Conservation (phyloP, 2,888 invertebrate species). For the Xestoiulus laeticollis region DNA sequence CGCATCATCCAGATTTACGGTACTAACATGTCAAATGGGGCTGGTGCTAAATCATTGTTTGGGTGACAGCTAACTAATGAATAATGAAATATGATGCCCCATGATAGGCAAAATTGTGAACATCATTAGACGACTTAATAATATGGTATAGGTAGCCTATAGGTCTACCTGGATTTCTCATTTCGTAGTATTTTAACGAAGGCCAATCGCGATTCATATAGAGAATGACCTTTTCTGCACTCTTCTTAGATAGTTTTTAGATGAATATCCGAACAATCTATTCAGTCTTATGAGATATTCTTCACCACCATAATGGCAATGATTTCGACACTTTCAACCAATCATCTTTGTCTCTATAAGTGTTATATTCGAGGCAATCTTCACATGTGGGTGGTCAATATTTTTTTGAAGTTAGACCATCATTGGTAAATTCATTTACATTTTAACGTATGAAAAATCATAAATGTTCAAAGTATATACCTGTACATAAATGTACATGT, state of each 20-base stretch:
- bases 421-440: no score
- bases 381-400: not conserved
- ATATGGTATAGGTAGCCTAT: conserved; percentile 9
- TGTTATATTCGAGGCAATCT: not conserved
- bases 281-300: not conserved
- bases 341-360: not conserved
- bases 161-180: conserved; percentile 1
- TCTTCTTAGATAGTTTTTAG: not conserved
- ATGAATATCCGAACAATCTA: not conserved
- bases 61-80: conserved; percentile 29
- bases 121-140: conserved; percentile 37
- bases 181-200: not conserved
- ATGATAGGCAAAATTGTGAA: conserved; percentile 34
- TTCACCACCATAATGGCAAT: not conserved
- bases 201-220: not conserved
- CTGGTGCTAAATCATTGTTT: conserved; percentile 28
- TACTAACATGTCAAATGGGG: conserved; percentile 37
- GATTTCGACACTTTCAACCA: not conserved
- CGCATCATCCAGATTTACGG: conserved; percentile 34
- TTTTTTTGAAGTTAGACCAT: no score
- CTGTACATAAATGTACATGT: no score
- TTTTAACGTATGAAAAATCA: no score
- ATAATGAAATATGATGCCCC: conserved; percentile 37
- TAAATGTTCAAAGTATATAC: no score
- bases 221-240: not conserved